Evolutionary conservation across 2,888 invertebrate species (phyloP), one percentile per base, ranked within the genome.

Genomic region (Nymphalis c-album): DNA sequence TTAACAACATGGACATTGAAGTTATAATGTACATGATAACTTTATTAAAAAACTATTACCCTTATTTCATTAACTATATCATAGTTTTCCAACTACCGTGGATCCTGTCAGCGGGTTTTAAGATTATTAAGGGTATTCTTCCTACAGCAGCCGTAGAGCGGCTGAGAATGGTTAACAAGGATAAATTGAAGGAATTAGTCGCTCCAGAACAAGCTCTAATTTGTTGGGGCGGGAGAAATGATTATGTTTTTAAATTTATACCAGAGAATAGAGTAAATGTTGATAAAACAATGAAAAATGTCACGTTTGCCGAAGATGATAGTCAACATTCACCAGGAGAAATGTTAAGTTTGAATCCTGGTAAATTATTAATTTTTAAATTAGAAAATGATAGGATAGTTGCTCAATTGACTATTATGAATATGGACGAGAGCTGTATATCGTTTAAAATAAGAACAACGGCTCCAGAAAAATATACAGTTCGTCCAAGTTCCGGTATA

Each of bases 31-130:
- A 95, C 79, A 93, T 97, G 76, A 96, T 97, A 75, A 94, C 94
- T 63, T 92, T 96, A 67, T 96, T 97, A 81, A 97, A 97, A 84
- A 92, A 93, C 62, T 97, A 97, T 83, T 98, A 97, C 86, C 98
- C 98, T 1, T 94, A 94, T 81, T 94, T 95, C 78, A 86, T 97
- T 73, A 97, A 96, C 78, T 96, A 97, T 80, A 96, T 98, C 75
- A 91, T 98, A 68, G 95, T 97, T 60, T 96, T 93, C 84, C 97
- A 98, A 83, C 95, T 98, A 95, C 96, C 97, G 4, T 98, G 97
- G 97, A 94, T 97, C 40, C 87, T 98, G 70, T 96, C 95, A 84
- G 96, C 97, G 75, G 96, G 96, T 17, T 97, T 97, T 90, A 97
- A 95, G 88, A 93, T 98, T 64, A 95, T 98, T 55, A 97, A 97